Evolutionary conservation across 2,113 vertebrate species (phyloP), one percentile per base, ranked within the genome.

Genomic region (Esox niger): DNA sequence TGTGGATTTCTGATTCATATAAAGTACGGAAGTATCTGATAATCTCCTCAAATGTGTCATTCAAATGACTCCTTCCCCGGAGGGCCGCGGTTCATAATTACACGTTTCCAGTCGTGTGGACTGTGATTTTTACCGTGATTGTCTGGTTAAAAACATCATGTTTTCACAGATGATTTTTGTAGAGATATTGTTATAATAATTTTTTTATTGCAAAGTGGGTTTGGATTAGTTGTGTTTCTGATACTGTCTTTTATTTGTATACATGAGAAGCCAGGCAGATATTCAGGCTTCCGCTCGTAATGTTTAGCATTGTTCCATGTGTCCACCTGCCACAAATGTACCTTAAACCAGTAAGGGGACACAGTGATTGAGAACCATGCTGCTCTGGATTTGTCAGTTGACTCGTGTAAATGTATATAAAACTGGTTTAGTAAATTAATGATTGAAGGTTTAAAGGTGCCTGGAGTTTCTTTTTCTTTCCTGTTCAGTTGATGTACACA

Each of bases 41-140:
- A n/a, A n/a, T n/a, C n/a, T n/a, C n/a, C n/a, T n/a, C n/a, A 29
- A 29, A 58, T 29, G 49, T n/a, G 6, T 25, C 7, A 21, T 30
- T 58, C 7, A 58, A 58, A 58, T 58, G 27, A 27, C 26, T 57
- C 23, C 4, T 27, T 27, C 25, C 11, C 7, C 23, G 6, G 25
- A 23, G 8, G 23, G 25, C 10, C 69, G 75, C n/a, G n/a, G n/a
- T n/a, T n/a, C n/a, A n/a, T 38, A 78, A 52, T 61, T 59, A 35
- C 59, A 78, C 80, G 8, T 57, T 70, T 74, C 47, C 64, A 9
- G 26, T 74, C 79, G 76, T 66, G 75, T 35, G 15, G 27, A 27
- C 29, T 61, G 59, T 74, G 60, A 85, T 84, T 89, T 85, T 65
- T 82, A 78, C 70, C 60, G 58, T 77, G 71, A 62, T 77, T 75